Evolutionary conservation across 2,888 invertebrate species (phyloP), one percentile per base, ranked within the genome.

Genomic region (Gerris lacustris): DNA sequence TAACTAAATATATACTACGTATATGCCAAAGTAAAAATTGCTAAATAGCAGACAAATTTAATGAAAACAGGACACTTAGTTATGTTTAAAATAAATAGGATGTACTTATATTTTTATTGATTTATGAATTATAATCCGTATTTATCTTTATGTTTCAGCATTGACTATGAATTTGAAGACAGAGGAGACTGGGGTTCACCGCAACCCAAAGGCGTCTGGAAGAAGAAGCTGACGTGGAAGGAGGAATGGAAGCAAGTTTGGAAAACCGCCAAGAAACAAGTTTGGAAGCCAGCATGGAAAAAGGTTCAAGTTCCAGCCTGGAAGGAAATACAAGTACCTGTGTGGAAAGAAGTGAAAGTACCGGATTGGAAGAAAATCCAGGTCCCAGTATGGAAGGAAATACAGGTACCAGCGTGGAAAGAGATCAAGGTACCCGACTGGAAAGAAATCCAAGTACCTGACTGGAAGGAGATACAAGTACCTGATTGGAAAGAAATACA

Each of bases 201-300:
- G 69, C 31, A 67, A 43, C 67, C 67, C 6, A 15, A 67, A n/a
- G 73, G 74, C 15, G 69, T 74, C 9, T 77, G 77, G 90, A 88
- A 91, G 80, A 91, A 91, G 80, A 91, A 91, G 80, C 83, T 92
- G 67, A 86, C 85, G 45, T 92, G 92, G 92, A 92, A 92, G 80
- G 88, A 89, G 73, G 90, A 91, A 76, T 91, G 89, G 89, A 86
- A 88, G 76, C 89, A 90, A 77, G 79, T 79, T 9, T 82, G 82
- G 81, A 82, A 88, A 76, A 85, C 86, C 0, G 86, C 89, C 66
- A 89, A 90, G 76, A 90, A 91, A 79, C 82, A 88, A 70, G 82
- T 83, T 67, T 89, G 88, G 88, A 87, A 88, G 80, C 83, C 86
- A 45, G 86, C 87, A 78, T 90, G 89, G 89, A 88, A 88, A 76